A percentile compares a stretch with the other conserved stretches of the same genome.
phyloP scores from a whole-genome alignment of 2,797 vertebrate species.

The Simalia tracyae region DNA sequence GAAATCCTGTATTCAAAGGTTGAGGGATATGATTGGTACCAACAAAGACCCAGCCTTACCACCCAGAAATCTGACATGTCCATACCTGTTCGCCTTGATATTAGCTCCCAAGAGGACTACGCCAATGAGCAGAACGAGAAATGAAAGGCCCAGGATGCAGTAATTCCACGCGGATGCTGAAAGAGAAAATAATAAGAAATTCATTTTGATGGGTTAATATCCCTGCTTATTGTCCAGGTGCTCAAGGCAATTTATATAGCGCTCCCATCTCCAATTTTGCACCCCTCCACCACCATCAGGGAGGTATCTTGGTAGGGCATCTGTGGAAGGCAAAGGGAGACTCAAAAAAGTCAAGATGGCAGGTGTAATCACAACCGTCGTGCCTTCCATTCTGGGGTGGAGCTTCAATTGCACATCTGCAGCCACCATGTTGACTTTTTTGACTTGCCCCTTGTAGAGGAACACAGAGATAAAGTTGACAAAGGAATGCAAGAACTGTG shows the following conservation, averaged over 20 bases:
- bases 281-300: too few relatives aligned
- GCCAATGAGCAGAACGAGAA: conserved; percentile 77
- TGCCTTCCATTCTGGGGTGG: neutral
- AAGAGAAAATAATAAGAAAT: conserved; percentile 21
- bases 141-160: conserved; percentile 79
- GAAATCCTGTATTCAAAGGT: neutral
- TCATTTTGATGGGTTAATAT: neutral
- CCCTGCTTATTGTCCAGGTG: neutral
- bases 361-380: neutral
- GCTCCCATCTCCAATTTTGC: neutral
- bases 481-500: neutral
- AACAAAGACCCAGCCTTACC: neutral
- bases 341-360: neutral
- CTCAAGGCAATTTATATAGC: neutral
- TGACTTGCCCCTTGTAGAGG: neutral
- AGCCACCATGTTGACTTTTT: neutral
- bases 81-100: conserved; percentile 80
- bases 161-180: conserved; percentile 85
- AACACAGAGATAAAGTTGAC: neutral
- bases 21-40: neutral
- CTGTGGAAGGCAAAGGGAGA: neutral
- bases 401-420: neutral
- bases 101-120: conserved; percentile 79
- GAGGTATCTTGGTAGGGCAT: neutral
- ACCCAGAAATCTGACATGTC: neutral